phyloP scores from a whole-genome alignment of 2,113 vertebrate species.

The Sturnus vulgaris region DNA sequence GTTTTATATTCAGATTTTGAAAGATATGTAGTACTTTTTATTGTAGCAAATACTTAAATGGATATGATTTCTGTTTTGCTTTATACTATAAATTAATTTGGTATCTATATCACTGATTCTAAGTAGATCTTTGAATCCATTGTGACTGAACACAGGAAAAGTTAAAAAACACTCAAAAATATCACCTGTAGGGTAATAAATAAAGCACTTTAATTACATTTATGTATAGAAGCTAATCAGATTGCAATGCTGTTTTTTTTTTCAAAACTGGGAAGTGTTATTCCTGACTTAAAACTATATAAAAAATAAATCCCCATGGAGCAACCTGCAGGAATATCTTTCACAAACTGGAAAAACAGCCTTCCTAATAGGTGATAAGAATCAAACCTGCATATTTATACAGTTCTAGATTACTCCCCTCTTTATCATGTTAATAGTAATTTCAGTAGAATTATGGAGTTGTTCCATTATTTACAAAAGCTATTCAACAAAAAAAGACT shows the following conservation, averaged over 20 bases:
- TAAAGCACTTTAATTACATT: background rate
- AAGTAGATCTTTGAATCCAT: background rate
- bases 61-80: background rate
- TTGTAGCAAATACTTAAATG: background rate
- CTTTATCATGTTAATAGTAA: background rate
- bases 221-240: background rate
- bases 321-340: background rate
- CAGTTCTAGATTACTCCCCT: background rate
- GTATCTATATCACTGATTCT: background rate
- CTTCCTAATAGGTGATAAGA: background rate
- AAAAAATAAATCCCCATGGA: background rate
- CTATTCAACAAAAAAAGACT: background rate
- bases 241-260: background rate
- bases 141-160: background rate
- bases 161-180: background rate
- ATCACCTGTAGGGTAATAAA: background rate
- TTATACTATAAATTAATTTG: background rate
- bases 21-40: background rate
- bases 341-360: background rate
- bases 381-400: background rate
- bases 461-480: background rate
- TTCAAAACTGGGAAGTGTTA: background rate
- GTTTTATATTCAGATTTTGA: background rate
- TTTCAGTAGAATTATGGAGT: background rate
- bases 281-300: background rate